A percentile compares a stretch with the other conserved stretches of the same genome.
phyloP scores from a whole-genome alignment of 2,888 invertebrate species.

The Augiades crinisus region DNA sequence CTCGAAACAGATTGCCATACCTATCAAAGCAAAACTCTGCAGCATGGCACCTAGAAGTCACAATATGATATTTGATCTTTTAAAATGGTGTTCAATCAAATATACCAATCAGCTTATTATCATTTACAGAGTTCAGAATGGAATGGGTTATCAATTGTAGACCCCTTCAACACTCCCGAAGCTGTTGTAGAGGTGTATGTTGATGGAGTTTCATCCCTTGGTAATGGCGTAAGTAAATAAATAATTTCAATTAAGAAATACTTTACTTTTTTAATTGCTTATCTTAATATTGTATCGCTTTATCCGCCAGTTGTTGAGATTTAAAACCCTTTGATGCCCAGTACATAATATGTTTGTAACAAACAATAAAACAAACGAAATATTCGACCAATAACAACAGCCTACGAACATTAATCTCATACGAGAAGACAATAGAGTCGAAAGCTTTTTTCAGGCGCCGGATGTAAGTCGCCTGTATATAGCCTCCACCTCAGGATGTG shows the following conservation, averaged over 20 bases:
- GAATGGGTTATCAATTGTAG: constrained; percentile 84
- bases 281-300: too few relatives aligned
- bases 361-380: constrained; percentile 28
- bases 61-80: too few relatives aligned
- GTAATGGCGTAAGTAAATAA: constrained; percentile 60
- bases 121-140: constrained; percentile 82
- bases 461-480: constrained; percentile 62
- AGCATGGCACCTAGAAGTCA: too few relatives aligned
- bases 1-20: too few relatives aligned
- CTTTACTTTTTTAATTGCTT: too few relatives aligned
- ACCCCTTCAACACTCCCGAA: constrained; percentile 89
- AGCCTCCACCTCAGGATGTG: constrained; percentile 41
- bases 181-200: constrained; percentile 85
- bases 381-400: constrained; percentile 42
- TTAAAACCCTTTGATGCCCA: too few relatives aligned
- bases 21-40: too few relatives aligned
- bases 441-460: constrained; percentile 74
- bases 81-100: too few relatives aligned
- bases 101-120: background rate
- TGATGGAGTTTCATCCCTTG: constrained; percentile 84
- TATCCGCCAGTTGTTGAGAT: too few relatives aligned
- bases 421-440: constrained; percentile 44
- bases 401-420: constrained; percentile 42
- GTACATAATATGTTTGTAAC: constrained; percentile 26
- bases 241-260: too few relatives aligned